Evolutionary conservation across 2,888 invertebrate species (phyloP).

Genomic region (Drosophila buzzatii): DNA sequence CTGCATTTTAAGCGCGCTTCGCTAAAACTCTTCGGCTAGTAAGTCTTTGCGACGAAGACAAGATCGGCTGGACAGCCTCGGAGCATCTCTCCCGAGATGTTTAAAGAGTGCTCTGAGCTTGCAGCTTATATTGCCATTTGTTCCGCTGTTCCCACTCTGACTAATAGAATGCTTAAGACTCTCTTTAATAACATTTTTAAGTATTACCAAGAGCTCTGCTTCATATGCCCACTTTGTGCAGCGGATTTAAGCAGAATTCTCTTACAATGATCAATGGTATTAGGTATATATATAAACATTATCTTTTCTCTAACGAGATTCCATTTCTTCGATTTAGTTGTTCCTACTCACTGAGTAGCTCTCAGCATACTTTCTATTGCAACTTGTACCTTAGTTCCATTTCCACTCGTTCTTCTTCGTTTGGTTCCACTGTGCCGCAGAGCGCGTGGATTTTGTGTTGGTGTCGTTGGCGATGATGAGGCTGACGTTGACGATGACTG

Average conservation of each 20-base stretch:
- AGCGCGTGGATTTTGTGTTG: constrained; percentile 51
- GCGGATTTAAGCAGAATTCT: background rate
- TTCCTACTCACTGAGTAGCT: too few relatives aligned
- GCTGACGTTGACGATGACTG: constrained; percentile 61
- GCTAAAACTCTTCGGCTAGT: too few relatives aligned
- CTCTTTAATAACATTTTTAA: background rate
- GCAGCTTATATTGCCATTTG: too few relatives aligned
- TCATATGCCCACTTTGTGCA: background rate
- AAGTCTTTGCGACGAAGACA: too few relatives aligned
- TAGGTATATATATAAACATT: background rate
- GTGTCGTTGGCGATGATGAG: constrained; percentile 50
- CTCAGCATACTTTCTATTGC: background rate
- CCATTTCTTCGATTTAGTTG: background rate
- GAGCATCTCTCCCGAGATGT: too few relatives aligned
- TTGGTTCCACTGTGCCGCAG: constrained; percentile 42
- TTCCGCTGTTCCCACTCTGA: too few relatives aligned
- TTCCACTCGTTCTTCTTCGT: too few relatives aligned
- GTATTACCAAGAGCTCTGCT: background rate
- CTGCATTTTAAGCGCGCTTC: too few relatives aligned
- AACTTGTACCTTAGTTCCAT: background rate
- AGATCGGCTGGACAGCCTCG: too few relatives aligned
- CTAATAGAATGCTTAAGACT: background rate
- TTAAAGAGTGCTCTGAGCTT: too few relatives aligned
- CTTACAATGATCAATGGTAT: background rate
- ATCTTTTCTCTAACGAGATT: background rate